These are phyloP conservation scores for Lagodon rhomboides DNA, from an alignment of 2,797 vertebrate species.

Conservation along the genomic window DNA sequence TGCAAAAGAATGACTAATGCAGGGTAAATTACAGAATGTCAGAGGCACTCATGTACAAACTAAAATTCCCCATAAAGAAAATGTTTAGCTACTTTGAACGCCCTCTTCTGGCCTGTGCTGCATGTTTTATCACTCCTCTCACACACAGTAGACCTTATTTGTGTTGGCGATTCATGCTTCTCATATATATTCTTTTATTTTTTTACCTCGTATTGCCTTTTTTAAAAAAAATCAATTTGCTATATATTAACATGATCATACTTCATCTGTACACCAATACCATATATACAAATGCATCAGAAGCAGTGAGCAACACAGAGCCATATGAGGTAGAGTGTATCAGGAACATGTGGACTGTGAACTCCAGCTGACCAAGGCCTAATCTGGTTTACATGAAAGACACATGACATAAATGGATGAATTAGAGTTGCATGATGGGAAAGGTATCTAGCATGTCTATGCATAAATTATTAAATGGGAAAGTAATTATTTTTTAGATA, in stretches of 20 bases:
- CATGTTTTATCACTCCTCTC: background rate
- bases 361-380: background rate
- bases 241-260: background rate
- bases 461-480: no score
- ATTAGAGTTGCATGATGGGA: constrained; percentile 4
- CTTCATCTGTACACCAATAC: background rate
- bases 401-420: background rate
- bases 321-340: constrained; percentile 5
- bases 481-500: no score
- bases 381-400: background rate
- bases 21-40: background rate
- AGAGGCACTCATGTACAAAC: background rate
- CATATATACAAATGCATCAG: background rate
- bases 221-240: background rate
- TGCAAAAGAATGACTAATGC: background rate
- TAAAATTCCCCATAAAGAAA: background rate
- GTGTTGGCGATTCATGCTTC: background rate
- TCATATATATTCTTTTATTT: background rate
- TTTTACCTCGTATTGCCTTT: background rate
- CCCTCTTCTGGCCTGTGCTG: background rate
- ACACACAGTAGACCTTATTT: background rate
- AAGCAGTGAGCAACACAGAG: background rate
- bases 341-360: background rate
- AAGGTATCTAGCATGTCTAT: background rate
- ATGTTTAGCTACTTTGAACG: background rate